Percentiles rank a stretch among this genome's conserved stretches.
phyloP scores from a whole-genome alignment of 2,797 vertebrate genomes.

The Cygnus olor region DNA sequence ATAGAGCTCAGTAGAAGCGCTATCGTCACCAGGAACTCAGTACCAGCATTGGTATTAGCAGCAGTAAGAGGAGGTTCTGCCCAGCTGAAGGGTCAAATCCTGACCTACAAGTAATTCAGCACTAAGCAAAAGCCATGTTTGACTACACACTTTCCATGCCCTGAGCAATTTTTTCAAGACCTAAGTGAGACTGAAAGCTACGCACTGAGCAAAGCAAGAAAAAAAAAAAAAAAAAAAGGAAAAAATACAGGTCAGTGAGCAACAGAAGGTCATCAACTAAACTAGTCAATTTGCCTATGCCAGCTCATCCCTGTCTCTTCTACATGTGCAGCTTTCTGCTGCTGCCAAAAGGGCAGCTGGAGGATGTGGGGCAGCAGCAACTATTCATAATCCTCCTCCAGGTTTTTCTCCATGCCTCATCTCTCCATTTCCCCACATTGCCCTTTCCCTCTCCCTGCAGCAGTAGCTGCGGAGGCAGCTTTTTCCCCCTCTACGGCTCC shows the following conservation, averaged over 20 bases:
- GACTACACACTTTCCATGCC: background rate
- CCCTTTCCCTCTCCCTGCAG: background rate
- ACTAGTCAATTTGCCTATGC: background rate
- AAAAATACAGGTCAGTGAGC: background rate
- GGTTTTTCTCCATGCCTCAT: conserved; percentile 5
- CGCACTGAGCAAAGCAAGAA: background rate
- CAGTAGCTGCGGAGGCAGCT: background rate
- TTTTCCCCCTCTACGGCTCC: background rate
- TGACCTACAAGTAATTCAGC: background rate
- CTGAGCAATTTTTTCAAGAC: background rate
- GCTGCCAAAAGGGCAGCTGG: conserved; percentile 41
- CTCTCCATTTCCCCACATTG: background rate
- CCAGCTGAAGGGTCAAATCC: background rate
- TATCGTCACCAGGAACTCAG: background rate
- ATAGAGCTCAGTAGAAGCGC: background rate
- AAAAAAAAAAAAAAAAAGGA: background rate
- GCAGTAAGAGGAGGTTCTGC: background rate
- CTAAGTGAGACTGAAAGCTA: background rate
- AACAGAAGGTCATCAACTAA: background rate
- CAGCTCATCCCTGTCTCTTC: conserved; percentile 37
- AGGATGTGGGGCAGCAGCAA: background rate
- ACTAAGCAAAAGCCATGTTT: background rate
- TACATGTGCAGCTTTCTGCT: background rate
- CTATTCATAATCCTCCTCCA: background rate
- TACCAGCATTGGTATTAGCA: background rate